Evolutionary conservation across 2,113 vertebrate genomes (phyloP).

Genomic region (Daboia siamensis): DNA sequence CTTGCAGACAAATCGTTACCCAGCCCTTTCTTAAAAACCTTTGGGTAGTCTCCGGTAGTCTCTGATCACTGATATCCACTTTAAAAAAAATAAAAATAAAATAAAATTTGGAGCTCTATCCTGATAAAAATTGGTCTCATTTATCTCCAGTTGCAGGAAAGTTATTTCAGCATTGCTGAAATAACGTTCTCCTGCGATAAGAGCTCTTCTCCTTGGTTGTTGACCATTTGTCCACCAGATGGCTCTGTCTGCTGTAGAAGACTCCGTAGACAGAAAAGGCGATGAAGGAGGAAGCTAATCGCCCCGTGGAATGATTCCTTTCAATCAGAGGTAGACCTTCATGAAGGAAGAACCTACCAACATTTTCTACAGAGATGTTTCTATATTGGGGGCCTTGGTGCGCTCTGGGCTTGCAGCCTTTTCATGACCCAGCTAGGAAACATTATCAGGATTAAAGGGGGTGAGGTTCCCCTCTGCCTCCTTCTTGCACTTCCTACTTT

Average conservation of each 20-base stretch:
- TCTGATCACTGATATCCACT: not conserved
- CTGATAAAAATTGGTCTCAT: not conserved
- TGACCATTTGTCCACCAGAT: not conserved
- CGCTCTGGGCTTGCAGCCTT: too few species aligned
- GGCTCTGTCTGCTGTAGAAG: not conserved
- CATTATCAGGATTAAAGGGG: too few species aligned
- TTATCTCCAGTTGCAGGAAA: accelerated
- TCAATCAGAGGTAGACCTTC: not conserved
- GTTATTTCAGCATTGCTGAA: not conserved
- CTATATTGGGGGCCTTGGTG: too few species aligned
- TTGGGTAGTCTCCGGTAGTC: too few species aligned
- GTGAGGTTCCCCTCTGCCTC: too few species aligned
- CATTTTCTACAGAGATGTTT: too few species aligned
- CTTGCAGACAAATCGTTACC: not conserved
- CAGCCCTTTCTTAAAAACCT: not conserved
- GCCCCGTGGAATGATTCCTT: not conserved
- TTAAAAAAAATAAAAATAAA: not conserved
- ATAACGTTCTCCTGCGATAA: not conserved
- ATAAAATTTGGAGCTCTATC: accelerated
- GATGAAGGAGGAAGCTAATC: not conserved
- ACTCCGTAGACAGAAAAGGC: accelerated
- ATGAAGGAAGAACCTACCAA: not conserved
- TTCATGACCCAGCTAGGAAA: too few species aligned
- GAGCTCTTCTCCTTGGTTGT: not conserved
- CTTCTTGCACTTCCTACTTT: too few species aligned